phyloP scores from a whole-genome alignment of 2,113 vertebrate genomes.

The Coregonus clupeaformis region DNA sequence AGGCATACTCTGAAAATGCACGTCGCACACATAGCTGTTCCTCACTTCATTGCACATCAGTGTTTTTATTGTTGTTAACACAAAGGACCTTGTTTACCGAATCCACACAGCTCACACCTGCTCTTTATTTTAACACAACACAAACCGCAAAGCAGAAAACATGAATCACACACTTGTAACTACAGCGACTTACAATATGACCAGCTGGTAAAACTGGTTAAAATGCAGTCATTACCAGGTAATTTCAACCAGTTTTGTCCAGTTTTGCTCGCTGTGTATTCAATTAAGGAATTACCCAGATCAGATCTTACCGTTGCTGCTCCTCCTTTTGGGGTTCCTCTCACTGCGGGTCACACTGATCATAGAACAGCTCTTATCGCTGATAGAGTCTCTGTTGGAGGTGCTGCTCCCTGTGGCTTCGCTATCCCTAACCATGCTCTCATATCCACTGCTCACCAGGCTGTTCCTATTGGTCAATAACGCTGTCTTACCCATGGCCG shows the following conservation, averaged over 20 bases:
- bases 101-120: neutral
- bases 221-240: neutral
- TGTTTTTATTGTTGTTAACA: neutral
- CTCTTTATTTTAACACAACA: too few species aligned
- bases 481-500: slow-evolving; percentile 94
- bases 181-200: neutral
- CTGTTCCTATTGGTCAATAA: slow-evolving; percentile 92
- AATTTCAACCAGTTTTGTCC: neutral
- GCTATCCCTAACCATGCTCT: slow-evolving; percentile 92
- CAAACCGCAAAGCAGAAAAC: too few species aligned
- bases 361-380: slow-evolving; percentile 69
- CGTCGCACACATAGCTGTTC: neutral
- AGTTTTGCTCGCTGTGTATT: neutral
- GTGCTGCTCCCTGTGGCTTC: slow-evolving; percentile 87
- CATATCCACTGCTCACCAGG: slow-evolving; percentile 84
- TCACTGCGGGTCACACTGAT: slow-evolving; percentile 68
- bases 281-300: neutral
- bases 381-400: slow-evolving; percentile 83
- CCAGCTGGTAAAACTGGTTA: too few species aligned
- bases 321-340: slow-evolving; percentile 84
- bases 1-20: neutral
- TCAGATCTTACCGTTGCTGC: slow-evolving; percentile 78
- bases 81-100: neutral
- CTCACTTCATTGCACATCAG: neutral
- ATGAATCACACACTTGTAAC: neutral